A percentile compares a stretch with the other conserved stretches of the same genome.
Evolutionary conservation across 2,888 invertebrate genomes (phyloP).

Genomic region (Epistrophella euchroma): DNA sequence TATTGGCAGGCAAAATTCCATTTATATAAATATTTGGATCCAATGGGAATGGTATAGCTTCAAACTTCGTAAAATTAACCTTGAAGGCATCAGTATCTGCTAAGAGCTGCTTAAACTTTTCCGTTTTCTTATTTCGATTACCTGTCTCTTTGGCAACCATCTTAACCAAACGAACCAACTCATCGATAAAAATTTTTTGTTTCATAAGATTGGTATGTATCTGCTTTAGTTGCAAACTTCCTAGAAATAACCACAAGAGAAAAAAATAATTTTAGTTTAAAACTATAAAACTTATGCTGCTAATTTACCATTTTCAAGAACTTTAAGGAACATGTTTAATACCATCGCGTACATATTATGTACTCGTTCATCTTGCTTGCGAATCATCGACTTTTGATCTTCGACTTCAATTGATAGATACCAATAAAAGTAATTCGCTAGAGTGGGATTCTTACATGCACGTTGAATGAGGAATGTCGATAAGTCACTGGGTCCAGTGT

Average conservation of each 20-base stretch:
- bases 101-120: conserved; percentile 92
- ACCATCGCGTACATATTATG: conserved; percentile 95
- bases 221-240: conserved; percentile 89
- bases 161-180: conserved; percentile 94
- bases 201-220: conserved; percentile 90
- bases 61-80: conserved; percentile 94
- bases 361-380: conserved; percentile 89
- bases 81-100: conserved; percentile 92
- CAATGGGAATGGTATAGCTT: conserved; percentile 96
- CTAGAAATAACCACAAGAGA: conserved; percentile 79
- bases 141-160: conserved; percentile 95
- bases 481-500: conserved; percentile 87
- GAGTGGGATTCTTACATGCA: conserved; percentile 93
- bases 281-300: neutral
- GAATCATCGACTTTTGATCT: conserved; percentile 89
- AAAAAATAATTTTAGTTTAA: neutral
- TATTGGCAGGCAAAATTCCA: conserved; percentile 94
- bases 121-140: conserved; percentile 95
- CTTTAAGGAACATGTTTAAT: conserved; percentile 92
- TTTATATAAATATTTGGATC: conserved; percentile 96
- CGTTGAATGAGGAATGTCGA: conserved; percentile 95
- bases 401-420: conserved; percentile 97
- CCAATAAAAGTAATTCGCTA: conserved; percentile 99
- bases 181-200: conserved; percentile 96
- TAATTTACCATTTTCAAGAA: conserved; percentile 86